phyloP scores from a whole-genome alignment of 2,113 vertebrate genomes.

The Monarcha castaneiventris region DNA sequence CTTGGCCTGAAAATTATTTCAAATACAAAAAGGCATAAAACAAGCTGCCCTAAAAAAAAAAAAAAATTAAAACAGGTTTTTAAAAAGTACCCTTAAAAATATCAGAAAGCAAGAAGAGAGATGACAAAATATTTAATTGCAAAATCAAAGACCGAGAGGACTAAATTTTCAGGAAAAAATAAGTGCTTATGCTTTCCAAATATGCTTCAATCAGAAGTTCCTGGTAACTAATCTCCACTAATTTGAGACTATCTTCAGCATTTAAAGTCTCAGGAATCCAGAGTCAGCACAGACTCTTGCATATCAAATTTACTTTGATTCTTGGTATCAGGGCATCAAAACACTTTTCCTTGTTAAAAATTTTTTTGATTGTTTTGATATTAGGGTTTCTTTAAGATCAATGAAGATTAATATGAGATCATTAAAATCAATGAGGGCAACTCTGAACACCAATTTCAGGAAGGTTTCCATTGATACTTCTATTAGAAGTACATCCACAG shows the following conservation, averaged over 20 bases:
- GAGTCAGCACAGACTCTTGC: neutral
- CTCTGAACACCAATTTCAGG: neutral
- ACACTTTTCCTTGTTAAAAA: neutral
- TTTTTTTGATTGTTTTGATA: rapidly evolving
- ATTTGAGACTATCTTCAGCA: neutral
- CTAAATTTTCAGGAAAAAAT: neutral
- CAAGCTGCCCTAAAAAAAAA: neutral
- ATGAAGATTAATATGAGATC: neutral
- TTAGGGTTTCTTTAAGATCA: neutral
- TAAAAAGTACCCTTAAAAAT: neutral
- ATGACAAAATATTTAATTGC: neutral
- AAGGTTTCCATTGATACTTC: neutral
- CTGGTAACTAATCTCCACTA: neutral
- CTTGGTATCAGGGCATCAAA: neutral
- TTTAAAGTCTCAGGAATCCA: neutral
- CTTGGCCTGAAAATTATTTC: neutral
- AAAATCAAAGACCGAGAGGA: neutral
- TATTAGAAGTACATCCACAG: neutral
- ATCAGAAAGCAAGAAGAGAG: neutral
- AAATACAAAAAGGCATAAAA: neutral
- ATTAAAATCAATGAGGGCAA: neutral
- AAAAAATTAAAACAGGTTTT: neutral
- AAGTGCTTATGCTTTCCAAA: neutral
- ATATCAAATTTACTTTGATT: neutral
- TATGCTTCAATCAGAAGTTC: neutral